Base-by-base conservation (phyloP, 2,888 invertebrate genomes). In the Hymenopus coronatus region DNA sequence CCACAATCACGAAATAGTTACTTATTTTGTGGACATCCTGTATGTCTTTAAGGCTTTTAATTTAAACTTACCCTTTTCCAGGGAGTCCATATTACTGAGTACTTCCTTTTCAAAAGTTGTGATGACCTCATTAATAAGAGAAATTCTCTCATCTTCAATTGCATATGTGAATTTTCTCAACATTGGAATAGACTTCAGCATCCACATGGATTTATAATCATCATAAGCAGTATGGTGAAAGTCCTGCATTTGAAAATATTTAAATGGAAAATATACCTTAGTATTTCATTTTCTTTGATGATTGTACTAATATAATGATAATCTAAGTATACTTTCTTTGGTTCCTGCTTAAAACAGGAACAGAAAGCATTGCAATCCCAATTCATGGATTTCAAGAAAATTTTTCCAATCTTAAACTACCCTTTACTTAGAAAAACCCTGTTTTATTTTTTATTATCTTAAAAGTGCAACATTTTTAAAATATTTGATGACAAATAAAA, bases 211-310 rank as follows among this genome's bases (percentile, higher is more conserved):
- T 91, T 94, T 94, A 90, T 96, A 95, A 2, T 93, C 93, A 7
- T 95, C 94, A 91, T 96, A 96, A 0, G 95, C 97, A 0, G 96
- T 94, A 93, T 97, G 97, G 90, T 95, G 93, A 93, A 97, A 98
- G 91, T 94, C 94, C 96, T 97, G 92, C 3, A 25, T 25, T 20
- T 70, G 25, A 70, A 70, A 70, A 15, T 14, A 70, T 70, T 20
- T 25, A 70, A 70, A 70, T 70, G 15, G 14, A 46, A 70, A 12
- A 12, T 33, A 8, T 33, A 40, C 3, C 40, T 40, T 1, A 40
- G 40, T 8, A 12, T 40, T 40, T 40, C 2, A 40, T 8, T 33
- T 7, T 8, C 8, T 3, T 25, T 70, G 54, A 20, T 4, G 20
- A 70, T 25, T 2, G 1, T 20, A 70, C 6, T 70, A 70, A 20